Base-by-base conservation (phyloP, 2,113 vertebrate species). In the Pachycephala philippinensis region DNA sequence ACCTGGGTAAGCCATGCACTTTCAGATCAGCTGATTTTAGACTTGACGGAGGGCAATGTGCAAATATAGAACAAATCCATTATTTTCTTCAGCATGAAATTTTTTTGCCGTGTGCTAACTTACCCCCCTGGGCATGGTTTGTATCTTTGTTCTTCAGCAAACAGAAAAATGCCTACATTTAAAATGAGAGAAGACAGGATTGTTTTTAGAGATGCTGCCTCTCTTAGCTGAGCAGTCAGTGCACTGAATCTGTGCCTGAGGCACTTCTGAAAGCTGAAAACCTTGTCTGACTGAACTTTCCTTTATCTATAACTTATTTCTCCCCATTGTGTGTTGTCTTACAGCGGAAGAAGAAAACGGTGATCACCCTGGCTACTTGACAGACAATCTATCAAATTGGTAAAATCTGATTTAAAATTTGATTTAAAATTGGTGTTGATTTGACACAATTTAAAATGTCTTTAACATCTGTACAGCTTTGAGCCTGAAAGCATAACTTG, bases 321-420 rank as follows among this genome's bases (percentile, higher is more conserved):
- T 69, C 33, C 19, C 23, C 28, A 5, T 54, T 95, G 30, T 94
- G 66, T 95, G 23, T 92, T 96, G 40, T 70, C 57, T 97, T 97
- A 33, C 94, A 98, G 98, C 8, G 59, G 87, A 94, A 94, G 97
- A 97, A 64, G 96, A 95, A 68, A 91, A 91, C 27, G 79, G 89
- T 30, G 93, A 98, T 61, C 96, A 92, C 56, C 88, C 69, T 33
- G 93, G 93, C 64, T 96, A 97, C 86, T 54, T 96, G 68, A 91
- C 96, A 82, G 96, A 97, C 10, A 78, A 45, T n/a, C 74, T 97
- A 50, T 88, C 91, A 76, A 91, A 89, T 1, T 98, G 96, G 91
- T 98, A 97, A 98, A 97, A 91, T 85, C 2, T n/a, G n/a, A n/a
- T n/a, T n/a, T n/a, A n/a, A n/a, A n/a, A n/a, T n/a, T n/a, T n/a